Evolutionary conservation across 2,888 invertebrate species (phyloP).

Genomic region (Lasioglossum morio): DNA sequence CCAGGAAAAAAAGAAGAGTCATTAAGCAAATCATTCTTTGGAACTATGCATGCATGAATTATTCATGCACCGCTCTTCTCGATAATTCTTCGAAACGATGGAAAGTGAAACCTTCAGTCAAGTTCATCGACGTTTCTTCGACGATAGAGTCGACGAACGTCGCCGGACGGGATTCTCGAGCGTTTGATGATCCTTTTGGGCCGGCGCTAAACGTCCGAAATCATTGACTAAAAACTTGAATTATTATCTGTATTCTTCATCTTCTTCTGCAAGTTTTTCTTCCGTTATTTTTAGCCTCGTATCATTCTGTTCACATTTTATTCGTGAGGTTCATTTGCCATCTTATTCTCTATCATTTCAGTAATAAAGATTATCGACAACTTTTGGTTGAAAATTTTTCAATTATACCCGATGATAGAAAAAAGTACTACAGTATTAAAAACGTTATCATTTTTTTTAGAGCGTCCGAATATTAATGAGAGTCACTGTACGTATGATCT

Average conservation of each 20-base stretch:
- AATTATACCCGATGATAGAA: too few species aligned
- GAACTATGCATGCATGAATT: slow-evolving; percentile 70
- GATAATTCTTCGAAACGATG: slow-evolving; percentile 66
- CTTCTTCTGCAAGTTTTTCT: background rate
- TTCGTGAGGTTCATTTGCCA: background rate
- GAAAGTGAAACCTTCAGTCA: slow-evolving; percentile 71
- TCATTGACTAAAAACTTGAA: background rate
- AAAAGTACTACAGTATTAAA: too few species aligned
- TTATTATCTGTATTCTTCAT: background rate
- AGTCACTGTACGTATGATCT: background rate
- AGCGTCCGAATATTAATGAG: too few species aligned
- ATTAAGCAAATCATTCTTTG: slow-evolving; percentile 73
- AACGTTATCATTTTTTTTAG: too few species aligned
- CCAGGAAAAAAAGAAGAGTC: slow-evolving; percentile 55
- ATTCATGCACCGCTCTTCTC: slow-evolving; percentile 69
- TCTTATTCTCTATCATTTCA: background rate
- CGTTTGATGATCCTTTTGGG: background rate
- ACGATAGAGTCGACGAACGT: background rate
- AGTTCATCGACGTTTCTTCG: slow-evolving; percentile 66
- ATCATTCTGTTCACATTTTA: background rate
- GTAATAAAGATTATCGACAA: background rate
- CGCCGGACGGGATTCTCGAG: background rate
- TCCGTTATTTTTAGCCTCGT: background rate
- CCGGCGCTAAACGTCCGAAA: background rate
- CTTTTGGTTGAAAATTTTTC: too few species aligned